phyloP scores from a whole-genome alignment of 2,113 vertebrate genomes.

The Donacobius atricapilla region DNA sequence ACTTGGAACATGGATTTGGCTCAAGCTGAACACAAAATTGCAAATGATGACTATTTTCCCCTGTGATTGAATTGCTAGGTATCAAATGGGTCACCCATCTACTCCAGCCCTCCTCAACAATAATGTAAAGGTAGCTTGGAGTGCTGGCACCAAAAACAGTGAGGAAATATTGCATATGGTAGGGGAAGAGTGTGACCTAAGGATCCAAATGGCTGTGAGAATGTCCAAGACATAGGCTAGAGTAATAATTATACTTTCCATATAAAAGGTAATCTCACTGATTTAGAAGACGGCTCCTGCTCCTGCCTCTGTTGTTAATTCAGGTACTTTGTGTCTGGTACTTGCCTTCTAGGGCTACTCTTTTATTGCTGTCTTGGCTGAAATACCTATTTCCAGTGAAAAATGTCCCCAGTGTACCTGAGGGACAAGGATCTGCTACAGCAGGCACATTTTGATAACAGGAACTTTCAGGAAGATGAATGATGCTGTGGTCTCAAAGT shows the following conservation, averaged over 20 bases:
- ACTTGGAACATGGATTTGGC: background rate
- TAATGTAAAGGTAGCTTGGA: background rate
- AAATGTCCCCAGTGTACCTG: background rate
- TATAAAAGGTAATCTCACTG: background rate
- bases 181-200: background rate
- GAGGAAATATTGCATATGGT: background rate
- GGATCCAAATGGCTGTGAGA: background rate
- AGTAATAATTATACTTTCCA: background rate
- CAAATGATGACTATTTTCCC: background rate
- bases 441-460: background rate
- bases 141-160: background rate
- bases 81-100: background rate
- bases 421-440: background rate
- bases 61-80: background rate
- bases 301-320: background rate
- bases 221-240: background rate
- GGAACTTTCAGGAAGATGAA: background rate
- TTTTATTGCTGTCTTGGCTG: background rate
- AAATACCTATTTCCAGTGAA: background rate
- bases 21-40: background rate
- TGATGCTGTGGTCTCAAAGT: background rate
- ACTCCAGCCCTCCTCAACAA: background rate
- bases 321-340: background rate
- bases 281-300: background rate
- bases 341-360: background rate